These are phyloP conservation scores for Stigmatopora nigra DNA, from an alignment of 2,113 vertebrate genomes.

Conservation along the genomic window DNA sequence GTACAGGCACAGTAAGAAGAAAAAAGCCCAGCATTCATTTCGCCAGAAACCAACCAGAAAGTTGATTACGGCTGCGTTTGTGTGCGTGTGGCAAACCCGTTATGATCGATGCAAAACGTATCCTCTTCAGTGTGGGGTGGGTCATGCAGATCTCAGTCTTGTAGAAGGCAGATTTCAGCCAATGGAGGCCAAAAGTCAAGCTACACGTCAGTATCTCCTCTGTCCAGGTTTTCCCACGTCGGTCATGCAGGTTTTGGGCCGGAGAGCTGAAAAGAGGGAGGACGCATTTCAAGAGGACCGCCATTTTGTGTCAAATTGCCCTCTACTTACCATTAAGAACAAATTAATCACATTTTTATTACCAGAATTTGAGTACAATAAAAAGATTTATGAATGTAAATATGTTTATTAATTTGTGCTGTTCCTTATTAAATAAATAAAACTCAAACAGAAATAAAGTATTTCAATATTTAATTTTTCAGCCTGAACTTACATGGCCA, in stretches of 20 bases:
- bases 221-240: conserved; percentile 70
- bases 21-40: conserved; percentile 45
- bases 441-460: no score
- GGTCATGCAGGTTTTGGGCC: conserved; percentile 92
- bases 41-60: conserved; percentile 51
- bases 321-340: no score
- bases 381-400: no score
- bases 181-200: background rate
- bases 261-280: conserved; percentile 72
- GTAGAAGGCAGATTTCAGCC: conserved; percentile 3
- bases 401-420: no score
- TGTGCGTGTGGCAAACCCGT: conserved; percentile 4
- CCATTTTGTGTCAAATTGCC: no score
- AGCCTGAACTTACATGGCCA: no score
- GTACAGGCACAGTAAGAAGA: conserved; percentile 54
- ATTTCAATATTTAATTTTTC: no score
- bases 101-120: conserved; percentile 10
- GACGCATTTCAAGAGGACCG: background rate
- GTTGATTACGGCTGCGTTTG: conserved; percentile 28
- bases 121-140: conserved; percentile 7
- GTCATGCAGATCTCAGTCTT: background rate
- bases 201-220: conserved; percentile 66
- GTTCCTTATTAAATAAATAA: no score
- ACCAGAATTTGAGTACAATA: no score
- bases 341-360: no score